These are phyloP conservation scores for Muscina levida DNA, from an alignment of 2,888 invertebrate species.

Conservation along the genomic window DNA sequence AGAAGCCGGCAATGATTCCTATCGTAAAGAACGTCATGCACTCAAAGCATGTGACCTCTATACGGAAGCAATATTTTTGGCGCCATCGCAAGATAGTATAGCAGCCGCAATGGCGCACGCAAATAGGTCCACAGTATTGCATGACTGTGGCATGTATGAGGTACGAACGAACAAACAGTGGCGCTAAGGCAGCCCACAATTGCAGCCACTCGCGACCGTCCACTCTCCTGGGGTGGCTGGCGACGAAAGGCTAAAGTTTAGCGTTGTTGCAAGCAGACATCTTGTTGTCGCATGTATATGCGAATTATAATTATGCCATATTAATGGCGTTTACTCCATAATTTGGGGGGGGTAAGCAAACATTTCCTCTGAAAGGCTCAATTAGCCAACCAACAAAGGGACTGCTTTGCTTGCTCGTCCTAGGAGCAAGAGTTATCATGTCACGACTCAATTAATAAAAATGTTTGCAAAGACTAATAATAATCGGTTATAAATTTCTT, in stretches of 20 bases:
- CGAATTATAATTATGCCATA: slow-evolving; percentile 49
- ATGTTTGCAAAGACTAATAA: background rate
- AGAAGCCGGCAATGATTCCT: slow-evolving; percentile 72
- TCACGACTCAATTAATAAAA: background rate
- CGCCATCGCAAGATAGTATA: slow-evolving; percentile 69
- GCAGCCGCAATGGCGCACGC: slow-evolving; percentile 72
- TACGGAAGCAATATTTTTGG: slow-evolving; percentile 72
- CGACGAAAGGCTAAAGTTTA: too few relatives aligned
- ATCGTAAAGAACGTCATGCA: slow-evolving; percentile 71
- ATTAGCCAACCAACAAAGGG: background rate
- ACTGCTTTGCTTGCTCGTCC: slow-evolving; percentile 3
- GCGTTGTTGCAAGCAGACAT: too few relatives aligned
- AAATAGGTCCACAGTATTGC: slow-evolving; percentile 71
- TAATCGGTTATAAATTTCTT: slow-evolving; percentile 17
- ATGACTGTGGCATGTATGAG: slow-evolving; percentile 72
- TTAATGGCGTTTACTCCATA: slow-evolving; percentile 49
- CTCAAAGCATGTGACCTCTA: slow-evolving; percentile 72
- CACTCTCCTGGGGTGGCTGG: slow-evolving; percentile 14
- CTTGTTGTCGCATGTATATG: slow-evolving; percentile 44
- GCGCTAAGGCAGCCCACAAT: slow-evolving; percentile 2
- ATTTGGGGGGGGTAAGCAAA: slow-evolving; percentile 42
- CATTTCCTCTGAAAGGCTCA: slow-evolving; percentile 45
- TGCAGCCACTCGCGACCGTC: slow-evolving; percentile 4
- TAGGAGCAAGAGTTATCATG: background rate
- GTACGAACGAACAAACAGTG: slow-evolving; percentile 62